These are phyloP conservation scores for Xiphophorus couchianus DNA, from an alignment of 2,113 vertebrate species.

Conservation along the genomic window DNA sequence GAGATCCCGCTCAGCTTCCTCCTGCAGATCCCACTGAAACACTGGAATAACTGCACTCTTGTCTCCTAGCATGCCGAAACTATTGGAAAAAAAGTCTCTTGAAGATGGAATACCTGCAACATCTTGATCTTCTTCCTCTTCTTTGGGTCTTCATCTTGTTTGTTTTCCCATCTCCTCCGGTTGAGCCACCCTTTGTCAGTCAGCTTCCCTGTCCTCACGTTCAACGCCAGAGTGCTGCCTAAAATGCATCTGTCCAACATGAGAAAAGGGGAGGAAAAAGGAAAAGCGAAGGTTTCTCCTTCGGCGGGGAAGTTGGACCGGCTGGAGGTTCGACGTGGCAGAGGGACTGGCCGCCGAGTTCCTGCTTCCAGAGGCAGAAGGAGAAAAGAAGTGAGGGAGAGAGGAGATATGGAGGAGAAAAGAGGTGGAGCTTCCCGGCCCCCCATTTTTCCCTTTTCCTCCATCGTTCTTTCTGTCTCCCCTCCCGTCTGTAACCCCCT, in stretches of 20 bases:
- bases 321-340: conserved; percentile 90
- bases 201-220: background rate
- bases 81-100: conserved; percentile 1
- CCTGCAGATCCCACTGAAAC: conserved; percentile 29
- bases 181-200: conserved; percentile 5
- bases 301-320: conserved; percentile 36
- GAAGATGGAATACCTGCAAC: conserved; percentile 42
- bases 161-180: background rate
- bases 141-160: conserved; percentile 12
- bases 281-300: background rate
- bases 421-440: conserved; percentile 81
- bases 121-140: background rate
- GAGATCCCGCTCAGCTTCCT: conserved; percentile 19
- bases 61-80: conserved; percentile 1
- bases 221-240: background rate
- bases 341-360: conserved; percentile 84
- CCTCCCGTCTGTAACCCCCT: conserved; percentile 57
- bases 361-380: conserved; percentile 74
- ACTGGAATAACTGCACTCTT: conserved; percentile 2
- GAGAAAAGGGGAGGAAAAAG: background rate
- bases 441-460: conserved; percentile 54
- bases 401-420: conserved; percentile 76
- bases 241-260: background rate
- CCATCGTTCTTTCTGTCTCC: conserved; percentile 52
- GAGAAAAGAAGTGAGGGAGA: conserved; percentile 70